Conservation (phyloP, 2,797 vertebrate species). For the Enteromius radiatus region DNA sequence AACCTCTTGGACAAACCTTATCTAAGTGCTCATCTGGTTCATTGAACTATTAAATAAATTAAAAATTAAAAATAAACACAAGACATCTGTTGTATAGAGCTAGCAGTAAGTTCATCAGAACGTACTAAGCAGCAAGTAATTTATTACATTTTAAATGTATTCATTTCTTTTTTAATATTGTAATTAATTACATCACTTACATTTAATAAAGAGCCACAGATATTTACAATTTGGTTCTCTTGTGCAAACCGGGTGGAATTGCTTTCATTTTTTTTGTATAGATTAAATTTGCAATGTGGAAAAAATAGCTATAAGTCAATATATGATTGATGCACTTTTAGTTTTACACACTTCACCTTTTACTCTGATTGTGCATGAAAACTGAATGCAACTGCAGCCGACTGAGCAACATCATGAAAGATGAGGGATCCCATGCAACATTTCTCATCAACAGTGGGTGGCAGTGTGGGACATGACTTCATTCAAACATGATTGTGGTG, state of each 20-base stretch:
- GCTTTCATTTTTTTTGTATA: no score
- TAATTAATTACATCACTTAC: background rate
- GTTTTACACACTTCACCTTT: constrained; percentile 37
- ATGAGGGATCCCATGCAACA: constrained; percentile 58
- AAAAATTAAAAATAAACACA: no score
- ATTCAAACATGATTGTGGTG: constrained; percentile 40
- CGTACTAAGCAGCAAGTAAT: background rate
- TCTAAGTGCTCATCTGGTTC: no score
- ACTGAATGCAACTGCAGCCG: constrained; percentile 6
- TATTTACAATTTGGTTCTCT: background rate
- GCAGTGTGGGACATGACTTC: constrained; percentile 49
- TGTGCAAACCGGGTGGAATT: background rate
- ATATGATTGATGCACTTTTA: background rate
- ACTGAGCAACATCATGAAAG: constrained; percentile 44
- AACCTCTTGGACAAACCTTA: no score
- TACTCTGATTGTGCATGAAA: constrained; percentile 16
- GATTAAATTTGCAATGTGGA: background rate
- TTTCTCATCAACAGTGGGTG: constrained; percentile 52
- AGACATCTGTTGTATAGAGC: background rate
- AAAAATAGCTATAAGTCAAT: background rate
- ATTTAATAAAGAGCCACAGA: background rate
- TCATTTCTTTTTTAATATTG: background rate
- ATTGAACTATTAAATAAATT: no score
- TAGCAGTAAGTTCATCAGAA: background rate
- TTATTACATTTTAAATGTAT: background rate